Base-by-base conservation (phyloP, 2,113 vertebrate species). In the Corythoichthys intestinalis region DNA sequence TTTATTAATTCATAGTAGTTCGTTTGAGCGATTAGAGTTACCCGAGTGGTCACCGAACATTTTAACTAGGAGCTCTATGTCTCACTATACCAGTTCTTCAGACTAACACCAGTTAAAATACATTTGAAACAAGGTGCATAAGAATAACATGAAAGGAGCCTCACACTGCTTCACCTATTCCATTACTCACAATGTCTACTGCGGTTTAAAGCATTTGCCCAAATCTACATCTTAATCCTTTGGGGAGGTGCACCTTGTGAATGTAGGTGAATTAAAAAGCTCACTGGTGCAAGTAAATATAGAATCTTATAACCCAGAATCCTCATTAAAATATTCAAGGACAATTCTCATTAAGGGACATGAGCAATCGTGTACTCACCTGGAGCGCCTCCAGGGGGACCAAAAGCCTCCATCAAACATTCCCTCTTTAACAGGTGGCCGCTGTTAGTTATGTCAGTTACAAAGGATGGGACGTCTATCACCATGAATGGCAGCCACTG, bases 251-350 rank as follows among this genome's bases (percentile, higher is more conserved):
- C 70, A 64, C 12, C 53, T 47, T 9, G 52, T 62, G 38, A 77
- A 76, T 77, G 68, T 79, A 72, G 74, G 74, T 66, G 79, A 83
- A 84, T 83, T 74, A 72, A 86, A 58, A 80, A 78, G 73, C 46
- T 60, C 35, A 72, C 53, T 20, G 69, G 71, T 48, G 59, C 35
- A 17, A 76, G 80, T 86, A 78, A 80, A 84, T 84, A 80, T 82
- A 84, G 75, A 48, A 56, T 72, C 73, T 57, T 70, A 58, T 58
- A 64, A 77, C 67, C 66, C 74, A 67, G 80, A 83, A 83, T 76
- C 69, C 74, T 83, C 76, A 83, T 82, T 85, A 76, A 80, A 79
- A 83, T 67, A 72, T 61, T 67, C 28, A 44, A 63, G 77, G 69
- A 37, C 80, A 71, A 62, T 54, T 53, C 67, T 70, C 69, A 75